Evolutionary conservation across 2,888 invertebrate species (phyloP), one percentile per base, ranked within the genome.

Genomic region (Aleiodes testaceus): DNA sequence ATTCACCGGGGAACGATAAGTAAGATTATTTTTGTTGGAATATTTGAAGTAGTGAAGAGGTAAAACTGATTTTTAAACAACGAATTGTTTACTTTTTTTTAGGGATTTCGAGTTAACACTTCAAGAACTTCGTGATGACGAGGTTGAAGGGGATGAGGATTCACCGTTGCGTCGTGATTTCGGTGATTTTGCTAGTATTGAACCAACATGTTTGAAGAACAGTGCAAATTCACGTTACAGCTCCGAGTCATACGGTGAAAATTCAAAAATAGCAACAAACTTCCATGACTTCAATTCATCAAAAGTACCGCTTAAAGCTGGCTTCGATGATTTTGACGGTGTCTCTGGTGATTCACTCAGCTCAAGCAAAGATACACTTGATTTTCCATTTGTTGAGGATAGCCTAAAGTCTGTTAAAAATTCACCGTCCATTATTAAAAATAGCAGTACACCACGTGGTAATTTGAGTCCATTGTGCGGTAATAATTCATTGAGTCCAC

Each of bases 311-410:
- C 70, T 85, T 18, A 86, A 84, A 67, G 86, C 87, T 5, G 85
- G 82, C 11, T 87, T 87, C 74, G 87, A 87, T 50, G 87, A 87
- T 66, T 87, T 87, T 69, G 87, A 86, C 68, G 86, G 84, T 14
- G 82, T 83, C 0, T 86, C 87, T 1, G 82, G 79, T 11, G 81
- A 80, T 12, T 87, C 87, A 12, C 70, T 84, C 1, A 79, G 79
- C 26, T 87, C 87, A 7, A 86, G 84, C 72, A 85, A 84, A 49
- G 86, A 84, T 73, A 83, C 84, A 0, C 75, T 86, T 6, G 84
- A 87, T 66, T 73, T 85, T 59, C 86, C 87, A 3, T 86, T 83
- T 72, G 84, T 80, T 66, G 87, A 87, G 77, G 86, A 85, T 55
- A 84, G 82, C 69, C 74, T 84, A 1, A 85, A 82, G 59, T 87